phyloP scores from a whole-genome alignment of 2,888 invertebrate species.

The Andrena bucephala region DNA sequence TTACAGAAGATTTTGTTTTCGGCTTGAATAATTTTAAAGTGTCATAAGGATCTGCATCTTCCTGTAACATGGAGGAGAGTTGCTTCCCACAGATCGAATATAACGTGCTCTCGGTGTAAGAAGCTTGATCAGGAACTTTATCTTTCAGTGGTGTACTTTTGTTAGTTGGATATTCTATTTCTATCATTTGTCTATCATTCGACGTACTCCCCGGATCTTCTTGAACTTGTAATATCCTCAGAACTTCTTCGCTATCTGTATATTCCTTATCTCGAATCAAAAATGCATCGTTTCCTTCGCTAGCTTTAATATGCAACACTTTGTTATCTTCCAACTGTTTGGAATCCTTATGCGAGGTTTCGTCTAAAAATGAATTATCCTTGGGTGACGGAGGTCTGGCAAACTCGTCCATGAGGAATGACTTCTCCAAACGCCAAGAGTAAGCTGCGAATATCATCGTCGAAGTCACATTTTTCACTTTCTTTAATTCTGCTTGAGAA shows the following conservation, averaged over 20 bases:
- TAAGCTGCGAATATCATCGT: conserved; percentile 94
- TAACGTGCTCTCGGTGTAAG: conserved; percentile 56
- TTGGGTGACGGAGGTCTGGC: conserved; percentile 89
- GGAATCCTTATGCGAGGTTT: conserved; percentile 74
- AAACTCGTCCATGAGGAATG: conserved; percentile 95
- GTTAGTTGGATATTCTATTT: conserved; percentile 50
- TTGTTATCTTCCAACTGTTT: conserved; percentile 73
- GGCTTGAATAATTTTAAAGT: conserved; percentile 81
- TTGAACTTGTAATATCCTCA: conserved; percentile 43
- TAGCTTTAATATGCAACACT: conserved; percentile 10
- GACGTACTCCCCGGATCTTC: conserved; percentile 36
- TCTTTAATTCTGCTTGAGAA: conserved; percentile 89
- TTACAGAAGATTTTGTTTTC: conserved; percentile 60
- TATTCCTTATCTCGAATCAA: conserved; percentile 79
- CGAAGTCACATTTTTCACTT: conserved; percentile 93
- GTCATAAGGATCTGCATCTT: conserved; percentile 79
- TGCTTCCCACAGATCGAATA: conserved; percentile 70
- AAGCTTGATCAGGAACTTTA: conserved; percentile 30
- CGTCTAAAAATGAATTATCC: conserved; percentile 85
- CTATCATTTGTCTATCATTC: conserved; percentile 33
- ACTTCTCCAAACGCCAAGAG: conserved; percentile 96
- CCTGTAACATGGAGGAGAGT: conserved; percentile 75
- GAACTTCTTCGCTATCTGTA: conserved; percentile 29
- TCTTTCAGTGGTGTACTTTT: conserved; percentile 59
- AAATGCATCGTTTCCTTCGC: conserved; percentile 24